A percentile compares a stretch with the other conserved stretches of the same genome.
phyloP scores from a whole-genome alignment of 2,797 vertebrate genomes.

The Orestias chungarensis region DNA sequence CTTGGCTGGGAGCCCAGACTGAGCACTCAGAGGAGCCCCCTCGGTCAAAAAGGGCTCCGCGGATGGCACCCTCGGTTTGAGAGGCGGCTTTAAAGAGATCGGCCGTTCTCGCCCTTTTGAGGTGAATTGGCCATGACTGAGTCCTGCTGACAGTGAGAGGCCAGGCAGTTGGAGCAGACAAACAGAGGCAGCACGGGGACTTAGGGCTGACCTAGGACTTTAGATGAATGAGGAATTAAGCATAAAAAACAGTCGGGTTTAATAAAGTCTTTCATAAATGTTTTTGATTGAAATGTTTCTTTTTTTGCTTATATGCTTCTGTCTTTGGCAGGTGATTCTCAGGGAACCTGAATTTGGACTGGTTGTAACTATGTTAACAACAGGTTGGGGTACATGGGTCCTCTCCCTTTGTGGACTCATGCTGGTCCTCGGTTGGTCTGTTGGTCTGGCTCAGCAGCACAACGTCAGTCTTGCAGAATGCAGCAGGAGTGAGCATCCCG shows the following conservation, averaged over 20 bases:
- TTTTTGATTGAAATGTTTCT: not conserved
- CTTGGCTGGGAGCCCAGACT: slow-evolving; percentile 41
- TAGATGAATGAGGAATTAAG: slow-evolving; percentile 21
- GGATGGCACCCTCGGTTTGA: slow-evolving; percentile 47
- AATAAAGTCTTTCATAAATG: too few relatives aligned
- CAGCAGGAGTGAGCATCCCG: slow-evolving; percentile 67
- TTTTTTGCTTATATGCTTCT: not conserved
- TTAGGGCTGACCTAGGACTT: not conserved
- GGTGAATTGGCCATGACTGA: slow-evolving; percentile 70
- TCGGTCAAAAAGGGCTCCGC: slow-evolving; percentile 46
- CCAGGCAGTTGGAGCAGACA: slow-evolving; percentile 37
- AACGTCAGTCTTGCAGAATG: slow-evolving; percentile 59
- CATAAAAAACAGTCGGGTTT: not conserved
- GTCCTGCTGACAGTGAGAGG: slow-evolving; percentile 60
- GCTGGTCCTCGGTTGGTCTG: slow-evolving; percentile 54
- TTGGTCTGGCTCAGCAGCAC: slow-evolving; percentile 60
- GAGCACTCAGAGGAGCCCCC: slow-evolving; percentile 48
- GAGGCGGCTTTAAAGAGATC: slow-evolving; percentile 56
- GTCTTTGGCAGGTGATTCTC: slow-evolving; percentile 55
- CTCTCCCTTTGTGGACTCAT: slow-evolving; percentile 57
- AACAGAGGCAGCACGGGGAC: slow-evolving; percentile 19
- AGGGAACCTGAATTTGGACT: slow-evolving; percentile 47
- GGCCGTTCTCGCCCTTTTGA: slow-evolving; percentile 64
- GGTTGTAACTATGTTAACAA: slow-evolving; percentile 64
- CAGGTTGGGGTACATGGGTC: slow-evolving; percentile 56